Evolutionary conservation across 2,113 vertebrate species (phyloP).

Genomic region (Triplophysa siluroides): DNA sequence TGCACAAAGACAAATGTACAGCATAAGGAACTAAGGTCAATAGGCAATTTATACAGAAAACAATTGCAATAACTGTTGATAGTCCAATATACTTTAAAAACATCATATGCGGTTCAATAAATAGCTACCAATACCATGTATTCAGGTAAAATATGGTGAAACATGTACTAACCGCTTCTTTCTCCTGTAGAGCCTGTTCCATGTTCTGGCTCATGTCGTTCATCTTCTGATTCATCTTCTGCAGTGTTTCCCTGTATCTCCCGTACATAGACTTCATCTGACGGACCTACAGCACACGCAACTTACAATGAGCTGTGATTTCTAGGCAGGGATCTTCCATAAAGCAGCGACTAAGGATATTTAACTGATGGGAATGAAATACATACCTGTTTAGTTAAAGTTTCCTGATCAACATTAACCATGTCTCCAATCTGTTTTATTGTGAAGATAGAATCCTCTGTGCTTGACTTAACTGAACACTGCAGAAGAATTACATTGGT

Average conservation of each 20-base stretch:
- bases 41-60: too few species aligned
- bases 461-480: constrained; percentile 60
- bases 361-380: background rate
- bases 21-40: background rate
- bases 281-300: constrained; percentile 43
- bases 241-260: constrained; percentile 64
- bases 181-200: constrained; percentile 72
- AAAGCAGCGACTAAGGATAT: background rate
- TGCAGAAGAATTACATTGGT: constrained; percentile 44
- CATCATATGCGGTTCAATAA: background rate
- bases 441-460: constrained; percentile 59
- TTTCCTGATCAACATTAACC: constrained; percentile 66
- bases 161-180: constrained; percentile 76
- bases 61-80: background rate
- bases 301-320: background rate
- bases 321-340: background rate
- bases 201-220: constrained; percentile 70
- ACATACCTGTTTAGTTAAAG: constrained; percentile 64
- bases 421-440: constrained; percentile 59
- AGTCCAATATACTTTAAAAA: too few species aligned
- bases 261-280: constrained; percentile 65
- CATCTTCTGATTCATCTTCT: constrained; percentile 69
- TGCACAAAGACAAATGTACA: constrained; percentile 53
- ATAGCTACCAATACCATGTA: background rate
- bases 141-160: background rate